phyloP scores from a whole-genome alignment of 2,797 vertebrate genomes.

The Pseudomugil tenellus region DNA sequence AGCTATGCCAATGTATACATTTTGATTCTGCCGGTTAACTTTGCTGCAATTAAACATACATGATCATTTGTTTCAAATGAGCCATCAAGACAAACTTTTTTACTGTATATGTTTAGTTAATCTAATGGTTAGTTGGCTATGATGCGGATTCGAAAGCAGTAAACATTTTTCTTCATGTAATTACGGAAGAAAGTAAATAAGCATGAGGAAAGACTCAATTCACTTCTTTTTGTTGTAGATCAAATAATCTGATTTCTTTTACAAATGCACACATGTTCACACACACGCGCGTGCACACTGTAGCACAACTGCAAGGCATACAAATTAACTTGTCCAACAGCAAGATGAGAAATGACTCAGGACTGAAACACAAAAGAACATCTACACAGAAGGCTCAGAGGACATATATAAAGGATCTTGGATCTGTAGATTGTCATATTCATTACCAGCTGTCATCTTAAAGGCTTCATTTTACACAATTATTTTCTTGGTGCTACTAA shows the following conservation, averaged over 20 bases:
- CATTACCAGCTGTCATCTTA: constrained; percentile 55
- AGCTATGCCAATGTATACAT: not conserved
- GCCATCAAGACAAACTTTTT: not conserved
- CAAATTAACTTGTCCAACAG: constrained; percentile 55
- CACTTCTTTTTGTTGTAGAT: constrained; percentile 41
- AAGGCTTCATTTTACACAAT: constrained; percentile 62
- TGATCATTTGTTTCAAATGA: not conserved
- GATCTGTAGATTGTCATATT: constrained; percentile 69
- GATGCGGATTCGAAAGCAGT: not conserved
- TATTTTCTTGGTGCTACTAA: constrained; percentile 42
- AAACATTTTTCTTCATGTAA: not conserved
- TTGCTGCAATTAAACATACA: not conserved
- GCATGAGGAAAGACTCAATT: constrained; percentile 19
- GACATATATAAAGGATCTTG: constrained; percentile 43
- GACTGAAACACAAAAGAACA: constrained; percentile 18
- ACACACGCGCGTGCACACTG: constrained; percentile 5
- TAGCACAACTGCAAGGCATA: constrained; percentile 68
- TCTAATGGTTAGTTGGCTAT: not conserved
- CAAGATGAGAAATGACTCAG: constrained; percentile 36
- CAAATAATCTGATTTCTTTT: no score
- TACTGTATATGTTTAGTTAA: constrained; percentile 4
- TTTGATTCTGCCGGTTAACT: constrained; percentile 11
- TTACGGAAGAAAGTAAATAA: constrained; percentile 3
- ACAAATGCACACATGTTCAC: constrained; percentile 20
- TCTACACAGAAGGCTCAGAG: constrained; percentile 37